Conservation (phyloP, 2,797 vertebrate genomes). For the Phoeniculus purpureus region DNA sequence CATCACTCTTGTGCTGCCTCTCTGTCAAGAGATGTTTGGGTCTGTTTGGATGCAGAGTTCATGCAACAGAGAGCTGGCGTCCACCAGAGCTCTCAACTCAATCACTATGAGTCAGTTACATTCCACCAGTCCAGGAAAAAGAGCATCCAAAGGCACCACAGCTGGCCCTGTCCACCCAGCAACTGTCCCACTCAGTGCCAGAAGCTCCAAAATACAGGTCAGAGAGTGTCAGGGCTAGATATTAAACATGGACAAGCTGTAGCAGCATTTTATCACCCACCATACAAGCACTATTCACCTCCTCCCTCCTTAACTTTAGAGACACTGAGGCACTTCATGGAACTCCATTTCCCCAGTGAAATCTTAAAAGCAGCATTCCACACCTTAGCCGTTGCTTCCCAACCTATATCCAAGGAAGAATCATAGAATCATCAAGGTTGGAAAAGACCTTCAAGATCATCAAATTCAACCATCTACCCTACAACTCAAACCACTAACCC, state of each 20-base stretch:
- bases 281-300: neutral
- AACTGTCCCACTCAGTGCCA: neutral
- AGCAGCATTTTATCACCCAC: neutral
- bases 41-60: no score
- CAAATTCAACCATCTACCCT: no score
- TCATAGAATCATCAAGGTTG: no score
- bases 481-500: no score
- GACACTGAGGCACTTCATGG: fast-evolving
- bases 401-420: no score
- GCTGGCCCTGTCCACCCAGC: neutral
- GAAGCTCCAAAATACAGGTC: neutral
- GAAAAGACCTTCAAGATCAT: no score
- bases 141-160: neutral
- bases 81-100: neutral
- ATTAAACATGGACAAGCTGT: neutral
- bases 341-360: neutral
- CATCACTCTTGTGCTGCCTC: fast-evolving
- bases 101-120: no score
- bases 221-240: neutral
- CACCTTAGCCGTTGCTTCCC: neutral
- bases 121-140: neutral
- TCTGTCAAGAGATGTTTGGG: neutral
- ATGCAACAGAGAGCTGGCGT: fast-evolving
- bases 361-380: no score
- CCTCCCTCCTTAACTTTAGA: neutral